Base-by-base conservation (phyloP, 1,140 invertebrate species). In the Heterodera carotae region DNA sequence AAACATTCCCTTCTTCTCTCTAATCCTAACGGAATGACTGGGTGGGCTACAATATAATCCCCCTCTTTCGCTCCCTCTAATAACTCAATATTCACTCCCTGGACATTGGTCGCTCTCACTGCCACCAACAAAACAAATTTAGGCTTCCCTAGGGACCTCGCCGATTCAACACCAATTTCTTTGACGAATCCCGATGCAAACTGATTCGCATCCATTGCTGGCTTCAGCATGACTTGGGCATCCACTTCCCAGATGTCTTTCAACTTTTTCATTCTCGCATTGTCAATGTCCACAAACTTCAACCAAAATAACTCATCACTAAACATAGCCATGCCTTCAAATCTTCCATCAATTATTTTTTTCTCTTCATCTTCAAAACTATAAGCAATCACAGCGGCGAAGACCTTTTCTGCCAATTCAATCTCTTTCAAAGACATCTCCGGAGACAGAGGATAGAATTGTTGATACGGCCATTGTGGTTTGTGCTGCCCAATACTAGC, bases 401-500 rank as follows among this genome's bases (percentile, higher is more conserved):
- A 29, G 22, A 68, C 29, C n/a, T 43, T 6, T 29, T 68, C 67
- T 7, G 67, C 18, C 67, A 68, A 31, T 31, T 68, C 27, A 7
- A 68, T 43, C 29, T 68, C 67, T 1, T 27, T 2, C 5, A n/a
- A 25, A n/a, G n/a, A 29, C 67, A 68, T 68, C 8, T 68, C 67
- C n/a, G 22, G 67, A 22, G 7, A 29, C 18, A 68, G 67, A 4
- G 67, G 67, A 31, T 29, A 68, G 43, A 68, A 68, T 68, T 68
- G 22, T 68, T 68, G 34, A n/a, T 68, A 68, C 29, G 67, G 67
- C 67, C 67, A 68, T 22, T 22, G 67, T 3, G 18, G n/a, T n/a
- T n/a, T 25, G 8, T 68, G 67, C 4, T 36, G 3, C 8, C 43
- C 27, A 6, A 68, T 25, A 25, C 1, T 68, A n/a, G 34, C n/a